These are phyloP conservation scores for Sebastes kiyomatsui DNA, from an alignment of 2,797 vertebrate genomes.

Conservation along the genomic window DNA sequence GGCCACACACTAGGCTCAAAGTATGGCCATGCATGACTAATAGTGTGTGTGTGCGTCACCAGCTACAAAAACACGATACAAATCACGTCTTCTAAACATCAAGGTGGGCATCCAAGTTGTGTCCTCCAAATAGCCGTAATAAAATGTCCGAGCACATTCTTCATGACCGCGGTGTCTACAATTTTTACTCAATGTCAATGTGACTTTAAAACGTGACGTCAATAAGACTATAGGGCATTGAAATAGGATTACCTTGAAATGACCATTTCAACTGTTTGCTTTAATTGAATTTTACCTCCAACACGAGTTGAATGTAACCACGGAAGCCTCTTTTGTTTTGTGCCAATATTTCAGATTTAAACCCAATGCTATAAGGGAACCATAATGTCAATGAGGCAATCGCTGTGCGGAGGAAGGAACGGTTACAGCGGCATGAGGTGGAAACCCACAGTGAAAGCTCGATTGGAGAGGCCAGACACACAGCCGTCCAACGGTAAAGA, in stretches of 20 bases:
- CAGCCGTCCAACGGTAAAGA: too few relatives aligned
- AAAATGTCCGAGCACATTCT: constrained; percentile 9
- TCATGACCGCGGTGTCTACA: neutral
- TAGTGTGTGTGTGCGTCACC: constrained; percentile 6
- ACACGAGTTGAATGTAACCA: neutral
- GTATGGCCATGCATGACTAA: constrained; percentile 60
- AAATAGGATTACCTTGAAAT: constrained; percentile 38
- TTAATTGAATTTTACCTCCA: neutral
- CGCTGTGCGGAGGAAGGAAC: too few relatives aligned
- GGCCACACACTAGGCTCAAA: neutral
- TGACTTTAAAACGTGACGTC: constrained; percentile 17
- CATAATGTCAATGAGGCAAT: too few relatives aligned
- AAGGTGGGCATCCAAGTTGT: constrained; percentile 1
- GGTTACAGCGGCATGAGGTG: too few relatives aligned
- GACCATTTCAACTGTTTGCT: constrained; percentile 9
- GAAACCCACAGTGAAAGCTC: too few relatives aligned
- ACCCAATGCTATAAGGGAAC: too few relatives aligned
- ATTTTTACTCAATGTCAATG: constrained; percentile 5
- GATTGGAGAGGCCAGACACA: too few relatives aligned
- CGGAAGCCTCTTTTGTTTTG: neutral
- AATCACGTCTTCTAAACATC: constrained; percentile 24
- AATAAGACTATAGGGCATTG: neutral
- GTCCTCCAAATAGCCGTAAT: constrained; percentile 18
- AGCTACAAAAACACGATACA: constrained; percentile 16
- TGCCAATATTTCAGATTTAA: neutral